phyloP scores from a whole-genome alignment of 2,797 vertebrate species.

The Mus caroli region DNA sequence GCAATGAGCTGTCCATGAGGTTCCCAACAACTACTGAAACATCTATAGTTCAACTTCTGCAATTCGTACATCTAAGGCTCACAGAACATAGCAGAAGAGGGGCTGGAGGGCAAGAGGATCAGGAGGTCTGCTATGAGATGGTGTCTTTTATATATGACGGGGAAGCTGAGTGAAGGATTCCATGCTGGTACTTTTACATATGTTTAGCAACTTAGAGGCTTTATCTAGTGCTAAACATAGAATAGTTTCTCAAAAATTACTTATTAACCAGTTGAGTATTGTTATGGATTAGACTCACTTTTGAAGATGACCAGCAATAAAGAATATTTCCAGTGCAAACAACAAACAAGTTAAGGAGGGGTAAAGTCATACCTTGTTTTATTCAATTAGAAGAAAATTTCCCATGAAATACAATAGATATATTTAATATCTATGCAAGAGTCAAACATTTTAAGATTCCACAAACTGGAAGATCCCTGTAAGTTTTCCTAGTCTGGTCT shows the following conservation, averaged over 20 bases:
- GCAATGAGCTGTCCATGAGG: background rate
- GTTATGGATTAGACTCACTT: background rate
- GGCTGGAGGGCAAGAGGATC: background rate
- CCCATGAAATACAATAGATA: background rate
- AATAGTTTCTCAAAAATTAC: conserved; percentile 1
- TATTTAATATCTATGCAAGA: conserved; percentile 24
- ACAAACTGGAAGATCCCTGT: background rate
- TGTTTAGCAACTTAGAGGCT: background rate
- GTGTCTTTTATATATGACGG: background rate
- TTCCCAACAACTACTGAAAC: background rate
- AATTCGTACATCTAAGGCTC: background rate
- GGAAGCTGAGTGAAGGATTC: background rate
- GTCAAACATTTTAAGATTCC: background rate
- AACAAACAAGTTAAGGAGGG: background rate
- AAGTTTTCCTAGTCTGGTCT: background rate
- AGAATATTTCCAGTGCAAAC: background rate
- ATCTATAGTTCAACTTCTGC: background rate
- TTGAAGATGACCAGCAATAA: background rate
- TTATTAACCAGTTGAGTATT: background rate
- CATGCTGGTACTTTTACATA: background rate
- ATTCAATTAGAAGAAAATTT: conserved; percentile 34
- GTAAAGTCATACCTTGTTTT: conserved; percentile 5
- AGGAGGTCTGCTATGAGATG: background rate
- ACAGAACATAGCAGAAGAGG: background rate
- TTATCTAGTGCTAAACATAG: conserved; percentile 6